Conservation (phyloP, 1,140 invertebrate genomes). For the Zaprionus lachaisei region DNA sequence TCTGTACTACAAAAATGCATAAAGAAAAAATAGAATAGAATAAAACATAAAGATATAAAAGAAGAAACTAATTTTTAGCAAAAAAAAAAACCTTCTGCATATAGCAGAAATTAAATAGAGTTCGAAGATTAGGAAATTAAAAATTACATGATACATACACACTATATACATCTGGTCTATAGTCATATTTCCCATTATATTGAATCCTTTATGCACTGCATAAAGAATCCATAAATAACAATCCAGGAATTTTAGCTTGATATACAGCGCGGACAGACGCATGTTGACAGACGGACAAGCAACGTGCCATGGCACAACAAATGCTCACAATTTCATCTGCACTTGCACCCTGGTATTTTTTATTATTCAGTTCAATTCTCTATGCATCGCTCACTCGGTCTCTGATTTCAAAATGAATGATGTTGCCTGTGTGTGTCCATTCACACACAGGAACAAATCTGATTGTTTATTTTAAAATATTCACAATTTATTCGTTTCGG, state of each 20-base stretch:
- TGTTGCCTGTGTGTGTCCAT: neutral
- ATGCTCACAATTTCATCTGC: neutral
- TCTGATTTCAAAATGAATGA: neutral
- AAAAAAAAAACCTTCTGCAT: no score
- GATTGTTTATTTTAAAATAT: slow-evolving; percentile 7
- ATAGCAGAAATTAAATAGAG: no score
- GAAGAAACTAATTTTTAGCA: no score
- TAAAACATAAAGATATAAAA: no score
- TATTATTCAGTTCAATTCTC: slow-evolving; percentile 7
- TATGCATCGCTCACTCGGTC: slow-evolving; percentile 3
- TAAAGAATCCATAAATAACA: slow-evolving; percentile 32
- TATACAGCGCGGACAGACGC: no score
- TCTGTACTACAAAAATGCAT: no score
- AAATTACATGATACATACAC: no score
- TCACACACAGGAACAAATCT: neutral
- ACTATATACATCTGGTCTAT: neutral
- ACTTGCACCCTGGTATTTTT: slow-evolving; percentile 5
- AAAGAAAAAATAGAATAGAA: no score
- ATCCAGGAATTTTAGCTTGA: slow-evolving; percentile 3
- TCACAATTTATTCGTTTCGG: neutral
- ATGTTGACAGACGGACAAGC: neutral
- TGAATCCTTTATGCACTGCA: neutral
- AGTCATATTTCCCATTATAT: slow-evolving; percentile 1
- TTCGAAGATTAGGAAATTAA: no score
- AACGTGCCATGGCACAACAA: slow-evolving; percentile 10